phyloP scores from a whole-genome alignment of 2,888 invertebrate genomes.

The Drosophila kambysellisi region DNA sequence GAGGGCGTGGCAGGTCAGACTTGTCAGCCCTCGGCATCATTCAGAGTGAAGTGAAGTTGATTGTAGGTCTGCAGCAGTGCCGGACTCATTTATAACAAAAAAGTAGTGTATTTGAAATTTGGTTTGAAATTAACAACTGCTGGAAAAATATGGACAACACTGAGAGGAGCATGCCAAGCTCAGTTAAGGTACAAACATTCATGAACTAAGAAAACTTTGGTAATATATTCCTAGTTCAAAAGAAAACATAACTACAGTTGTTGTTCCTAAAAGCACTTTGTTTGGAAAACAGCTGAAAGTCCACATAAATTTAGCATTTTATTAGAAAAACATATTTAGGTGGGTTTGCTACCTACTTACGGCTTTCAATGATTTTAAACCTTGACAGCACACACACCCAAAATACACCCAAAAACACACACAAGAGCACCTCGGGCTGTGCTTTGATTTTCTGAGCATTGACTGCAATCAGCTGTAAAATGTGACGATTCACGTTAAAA shows the following conservation, averaged over 20 bases:
- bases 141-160: not conserved
- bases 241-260: not conserved
- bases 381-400: not conserved
- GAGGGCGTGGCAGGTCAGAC: constrained; percentile 47
- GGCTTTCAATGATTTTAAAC: constrained; percentile 14
- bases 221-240: not conserved
- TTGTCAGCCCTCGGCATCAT: constrained; percentile 33
- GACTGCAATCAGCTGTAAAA: constrained; percentile 75
- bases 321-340: constrained; percentile 14
- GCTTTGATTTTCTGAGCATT: constrained; percentile 70
- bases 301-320: constrained; percentile 11
- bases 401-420: not conserved
- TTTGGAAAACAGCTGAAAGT: not conserved
- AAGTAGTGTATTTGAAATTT: not conserved
- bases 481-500: constrained; percentile 48
- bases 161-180: not conserved
- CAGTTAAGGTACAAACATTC: not conserved
- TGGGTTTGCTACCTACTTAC: not conserved
- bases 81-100: constrained; percentile 4
- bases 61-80: constrained; percentile 59
- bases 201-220: not conserved
- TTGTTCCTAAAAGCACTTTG: not conserved
- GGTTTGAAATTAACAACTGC: not conserved
- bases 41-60: constrained; percentile 66
- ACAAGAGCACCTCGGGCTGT: constrained; percentile 38